Conservation (phyloP, 2,113 vertebrate species). For the Nothoprocta perdicaria region DNA sequence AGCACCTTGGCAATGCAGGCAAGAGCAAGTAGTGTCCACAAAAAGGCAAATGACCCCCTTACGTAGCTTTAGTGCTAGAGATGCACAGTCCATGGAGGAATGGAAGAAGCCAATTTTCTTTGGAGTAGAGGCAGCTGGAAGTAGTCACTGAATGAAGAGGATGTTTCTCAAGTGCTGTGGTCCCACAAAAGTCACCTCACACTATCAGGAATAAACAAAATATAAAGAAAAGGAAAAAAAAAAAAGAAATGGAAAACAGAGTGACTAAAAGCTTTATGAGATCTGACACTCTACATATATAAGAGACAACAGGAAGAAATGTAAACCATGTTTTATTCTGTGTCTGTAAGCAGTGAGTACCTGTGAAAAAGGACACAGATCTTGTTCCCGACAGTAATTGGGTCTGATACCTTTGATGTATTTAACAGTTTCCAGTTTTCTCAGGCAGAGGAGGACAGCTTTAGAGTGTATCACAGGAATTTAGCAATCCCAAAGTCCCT, state of each 20-base stretch:
- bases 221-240: not conserved
- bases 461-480: not conserved
- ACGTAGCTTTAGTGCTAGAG: not conserved
- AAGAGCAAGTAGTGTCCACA: not conserved
- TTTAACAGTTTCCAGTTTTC: conserved; percentile 21
- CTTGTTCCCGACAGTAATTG: not conserved
- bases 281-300: not conserved
- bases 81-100: not conserved
- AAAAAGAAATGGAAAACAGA: not conserved
- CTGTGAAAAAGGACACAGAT: not conserved
- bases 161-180: not conserved
- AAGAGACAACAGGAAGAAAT: conserved; percentile 16
- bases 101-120: not conserved
- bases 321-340: not conserved
- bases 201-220: not conserved
- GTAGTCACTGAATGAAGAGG: accelerated
- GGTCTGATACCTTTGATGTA: not conserved
- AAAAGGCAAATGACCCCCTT: not conserved
- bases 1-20: accelerated
- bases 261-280: not conserved
- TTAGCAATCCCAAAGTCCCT: not conserved
- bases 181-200: not conserved
- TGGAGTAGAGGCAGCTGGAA: not conserved
- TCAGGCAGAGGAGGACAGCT: not conserved
- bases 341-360: conserved; percentile 5